Evolutionary conservation across 2,888 invertebrate species (phyloP).

Genomic region (Notocelia uddmanniana): DNA sequence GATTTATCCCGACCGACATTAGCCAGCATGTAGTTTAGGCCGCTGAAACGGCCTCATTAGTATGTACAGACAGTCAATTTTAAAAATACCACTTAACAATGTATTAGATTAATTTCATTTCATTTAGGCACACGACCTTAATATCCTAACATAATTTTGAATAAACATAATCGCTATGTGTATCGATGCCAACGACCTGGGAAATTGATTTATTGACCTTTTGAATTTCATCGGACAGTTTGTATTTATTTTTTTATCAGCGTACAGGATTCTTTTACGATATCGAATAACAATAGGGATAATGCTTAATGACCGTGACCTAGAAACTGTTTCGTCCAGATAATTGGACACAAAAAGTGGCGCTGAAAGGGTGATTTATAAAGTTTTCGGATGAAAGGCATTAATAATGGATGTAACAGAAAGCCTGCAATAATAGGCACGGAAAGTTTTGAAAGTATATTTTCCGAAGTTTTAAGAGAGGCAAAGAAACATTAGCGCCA

Average conservation of each 20-base stretch:
- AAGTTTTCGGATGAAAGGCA: constrained; percentile 56
- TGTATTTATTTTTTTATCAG: neutral
- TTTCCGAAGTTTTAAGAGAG: constrained; percentile 45
- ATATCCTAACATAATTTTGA: too few species aligned
- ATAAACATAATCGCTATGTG: neutral
- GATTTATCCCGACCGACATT: constrained; percentile 25
- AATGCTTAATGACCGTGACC: constrained; percentile 21
- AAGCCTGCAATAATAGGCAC: constrained; percentile 56
- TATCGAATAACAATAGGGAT: constrained; percentile 8
- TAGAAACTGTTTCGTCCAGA: constrained; percentile 54
- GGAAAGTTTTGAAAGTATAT: constrained; percentile 59
- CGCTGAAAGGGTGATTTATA: constrained; percentile 57
- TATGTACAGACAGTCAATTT: constrained; percentile 9
- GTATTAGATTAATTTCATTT: too few species aligned
- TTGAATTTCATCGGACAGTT: neutral
- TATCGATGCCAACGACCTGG: constrained; percentile 2
- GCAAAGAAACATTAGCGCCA: constrained; percentile 56
- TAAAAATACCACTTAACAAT: neutral
- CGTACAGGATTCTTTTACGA: neutral
- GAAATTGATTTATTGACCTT: constrained; percentile 3
- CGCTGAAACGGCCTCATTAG: constrained; percentile 29
- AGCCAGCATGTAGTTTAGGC: constrained; percentile 1
- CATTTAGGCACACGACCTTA: too few species aligned
- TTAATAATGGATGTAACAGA: constrained; percentile 46
- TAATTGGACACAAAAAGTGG: constrained; percentile 52